Evolutionary conservation across 2,888 invertebrate species (phyloP).

Genomic region (Frankliniella intonsa): DNA sequence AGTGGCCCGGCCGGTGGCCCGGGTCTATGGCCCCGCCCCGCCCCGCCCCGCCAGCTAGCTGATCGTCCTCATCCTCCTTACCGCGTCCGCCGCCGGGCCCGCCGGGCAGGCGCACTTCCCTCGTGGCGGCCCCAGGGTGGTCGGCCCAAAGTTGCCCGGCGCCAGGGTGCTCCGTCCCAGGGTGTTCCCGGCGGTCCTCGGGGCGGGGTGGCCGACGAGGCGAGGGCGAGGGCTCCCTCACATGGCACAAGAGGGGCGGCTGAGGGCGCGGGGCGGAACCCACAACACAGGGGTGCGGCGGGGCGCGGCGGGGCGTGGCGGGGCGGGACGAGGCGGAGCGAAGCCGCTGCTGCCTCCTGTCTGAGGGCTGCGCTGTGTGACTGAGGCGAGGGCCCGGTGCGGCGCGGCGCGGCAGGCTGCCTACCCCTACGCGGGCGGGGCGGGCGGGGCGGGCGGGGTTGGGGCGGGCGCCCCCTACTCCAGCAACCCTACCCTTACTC

Average conservation of each 20-base stretch:
- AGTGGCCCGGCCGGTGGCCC: too few species aligned
- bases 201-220: too few species aligned
- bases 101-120: background rate
- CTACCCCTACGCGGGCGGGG: background rate
- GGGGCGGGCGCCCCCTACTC: background rate
- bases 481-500: background rate
- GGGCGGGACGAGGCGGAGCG: background rate
- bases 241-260: too few species aligned
- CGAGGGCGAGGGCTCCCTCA: too few species aligned
- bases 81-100: background rate
- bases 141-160: too few species aligned
- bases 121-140: slow-evolving; percentile 2
- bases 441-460: background rate
- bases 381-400: background rate
- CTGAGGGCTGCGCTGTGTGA: background rate
- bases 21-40: too few species aligned
- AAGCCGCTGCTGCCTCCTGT: background rate
- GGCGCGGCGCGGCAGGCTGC: background rate
- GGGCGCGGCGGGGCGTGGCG: background rate
- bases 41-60: too few species aligned
- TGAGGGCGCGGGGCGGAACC: background rate
- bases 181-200: too few species aligned
- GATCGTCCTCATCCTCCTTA: background rate
- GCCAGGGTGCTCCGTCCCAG: background rate
- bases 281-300: background rate